Base-by-base conservation (phyloP, 2,797 vertebrate genomes). In the Coendou prehensilis region DNA sequence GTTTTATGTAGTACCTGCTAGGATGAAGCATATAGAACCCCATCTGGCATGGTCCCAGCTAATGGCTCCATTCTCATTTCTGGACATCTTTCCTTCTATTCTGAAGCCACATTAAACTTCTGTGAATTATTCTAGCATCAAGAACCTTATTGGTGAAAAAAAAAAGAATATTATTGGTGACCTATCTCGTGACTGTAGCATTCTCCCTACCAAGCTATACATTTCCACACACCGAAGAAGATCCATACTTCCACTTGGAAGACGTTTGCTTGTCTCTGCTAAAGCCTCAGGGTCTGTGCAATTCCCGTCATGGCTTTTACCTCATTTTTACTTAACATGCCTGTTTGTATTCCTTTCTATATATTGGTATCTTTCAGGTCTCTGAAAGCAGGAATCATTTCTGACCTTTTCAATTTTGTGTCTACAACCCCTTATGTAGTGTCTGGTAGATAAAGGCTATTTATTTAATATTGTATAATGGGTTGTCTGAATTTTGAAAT, bases 381-480 rank as follows among this genome's bases (percentile, higher is more conserved):
- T 54, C 57, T 79, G 30, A 95, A 45, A 87, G 26, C 11, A n/a
- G 13, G 17, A 91, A 71, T 79, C 3, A 22, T 45, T 37, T 94
- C 17, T 63, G 0, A 75, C 26, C 28, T 93, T 93, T 96, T 95
- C 6, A 45, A 9, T 15, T 26, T 63, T 87, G 13, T 75, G 13
- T 82, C 41, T 15, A 67, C 18, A 93, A 50, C 84, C 14, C 59
- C 20, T 89, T 52, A 33, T 76, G 85, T 71, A 41, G 20, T 94
- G 73, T 45, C 9, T 63, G 6, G 52, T 13, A 71, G 20, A 71
- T 71, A 52, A 88, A 71, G 83, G 2, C 0, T 75, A 59, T 75
- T 71, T 56, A 75, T 81, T 85, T 5, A 75, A 61, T 67, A 86
- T 71, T 90, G 83, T 69, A 75, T 54, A 90, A 86, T 80, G n/a